Evolutionary conservation across 2,888 invertebrate genomes (phyloP), one percentile per base, ranked within the genome.

Genomic region (Platycheirus rosarum): DNA sequence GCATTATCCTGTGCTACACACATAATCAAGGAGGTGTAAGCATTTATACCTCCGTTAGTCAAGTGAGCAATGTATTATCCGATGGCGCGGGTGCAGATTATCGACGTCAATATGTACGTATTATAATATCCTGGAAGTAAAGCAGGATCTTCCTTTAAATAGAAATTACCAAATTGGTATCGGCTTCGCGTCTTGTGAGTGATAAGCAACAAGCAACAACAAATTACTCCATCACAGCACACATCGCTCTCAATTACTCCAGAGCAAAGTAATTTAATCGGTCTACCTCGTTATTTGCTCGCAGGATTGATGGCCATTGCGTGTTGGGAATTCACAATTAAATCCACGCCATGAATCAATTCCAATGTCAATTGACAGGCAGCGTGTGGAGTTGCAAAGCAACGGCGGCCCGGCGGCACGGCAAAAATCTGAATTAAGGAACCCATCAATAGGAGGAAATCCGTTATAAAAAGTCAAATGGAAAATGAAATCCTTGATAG

Each of bases 71-170:
- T 23, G 55, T 14, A 23, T 23, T 23, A 35, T 7, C 23, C 2
- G 23, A 35, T 37, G 9, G 37, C 40, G 55, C 20, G 57, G 48
- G 55, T 48, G 63, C 35, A 73, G 44, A 78, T 77, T 78, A 73
- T 66, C 73, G 26, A 65, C 71, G 71, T 77, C 77, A 71, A 71
- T 77, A 65, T 66, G 71, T 57, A 77, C 71, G n/a, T n/a, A n/a
- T n/a, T n/a, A n/a, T 71, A 65, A 53, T 71, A 44, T 60, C 44
- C 14, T 8, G 37, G 37, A 55, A 55, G 51, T 71, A 37, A 51
- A 42, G 42, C 14, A 51, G 73, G 51, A 73, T 60, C 57, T 13
- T 29, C 42, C 13, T 40, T 37, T 55, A 55, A 7, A 13, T 18
- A 37, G 42, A 53, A 53, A 32, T 53, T 23, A 23, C 23, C 23